These are phyloP conservation scores for Lerista edwardsae DNA, from an alignment of 2,797 vertebrate species.

Conservation along the genomic window DNA sequence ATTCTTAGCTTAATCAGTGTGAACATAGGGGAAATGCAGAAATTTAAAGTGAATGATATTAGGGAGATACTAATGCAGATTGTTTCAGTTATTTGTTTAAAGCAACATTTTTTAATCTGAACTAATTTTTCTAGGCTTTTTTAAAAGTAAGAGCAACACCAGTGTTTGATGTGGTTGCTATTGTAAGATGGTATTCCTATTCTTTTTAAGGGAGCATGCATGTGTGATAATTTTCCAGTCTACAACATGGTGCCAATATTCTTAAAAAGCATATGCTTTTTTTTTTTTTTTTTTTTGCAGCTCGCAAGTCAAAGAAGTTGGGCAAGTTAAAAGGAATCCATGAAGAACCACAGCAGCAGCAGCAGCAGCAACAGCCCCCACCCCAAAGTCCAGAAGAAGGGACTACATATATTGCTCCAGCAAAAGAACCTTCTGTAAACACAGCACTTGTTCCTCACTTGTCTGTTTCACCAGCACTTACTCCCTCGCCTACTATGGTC, in stretches of 20 bases:
- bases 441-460: slow-evolving; percentile 89
- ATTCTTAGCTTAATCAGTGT: not conserved
- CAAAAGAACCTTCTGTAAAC: slow-evolving; percentile 87
- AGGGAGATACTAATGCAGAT: not conserved
- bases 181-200: not conserved
- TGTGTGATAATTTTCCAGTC: not conserved
- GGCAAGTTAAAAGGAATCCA: slow-evolving; percentile 94
- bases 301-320: slow-evolving; percentile 96
- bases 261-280: slow-evolving; percentile 21
- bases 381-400: slow-evolving; percentile 89
- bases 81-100: not conserved
- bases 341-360: slow-evolving; percentile 82
- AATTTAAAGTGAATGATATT: not conserved
- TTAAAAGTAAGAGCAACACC: not conserved
- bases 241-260: accelerated
- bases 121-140: not conserved
- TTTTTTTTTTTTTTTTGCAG: slow-evolving; percentile 72
- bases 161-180: not conserved
- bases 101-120: not conserved
- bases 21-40: not conserved
- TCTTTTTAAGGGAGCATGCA: not conserved
- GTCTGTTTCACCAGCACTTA: slow-evolving; percentile 85
- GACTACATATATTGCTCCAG: slow-evolving; percentile 84
- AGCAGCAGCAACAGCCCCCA: slow-evolving; percentile 75
- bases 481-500: slow-evolving; percentile 88